phyloP scores from a whole-genome alignment of 2,113 vertebrate genomes.

The Siniperca knerii region DNA sequence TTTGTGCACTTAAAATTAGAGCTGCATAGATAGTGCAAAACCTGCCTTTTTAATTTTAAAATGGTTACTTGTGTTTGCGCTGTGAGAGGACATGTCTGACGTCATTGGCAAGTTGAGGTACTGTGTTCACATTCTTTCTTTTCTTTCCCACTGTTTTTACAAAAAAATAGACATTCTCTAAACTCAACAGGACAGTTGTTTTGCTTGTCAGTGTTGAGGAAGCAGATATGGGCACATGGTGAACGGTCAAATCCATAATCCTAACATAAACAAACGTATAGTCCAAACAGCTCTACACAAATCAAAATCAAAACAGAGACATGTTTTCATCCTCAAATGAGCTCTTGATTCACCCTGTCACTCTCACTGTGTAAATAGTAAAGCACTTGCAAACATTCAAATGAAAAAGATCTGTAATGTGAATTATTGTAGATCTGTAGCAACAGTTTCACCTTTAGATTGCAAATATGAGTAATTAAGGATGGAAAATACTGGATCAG shows the following conservation, averaged over 20 bases:
- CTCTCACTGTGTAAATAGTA: not conserved
- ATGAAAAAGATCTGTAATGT: not conserved
- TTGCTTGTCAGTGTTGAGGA: conserved; percentile 17
- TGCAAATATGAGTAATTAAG: not conserved
- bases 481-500: not conserved
- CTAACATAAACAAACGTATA: conserved; percentile 18
- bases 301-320: conserved; percentile 9
- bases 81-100: conserved; percentile 15
- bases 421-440: not conserved
- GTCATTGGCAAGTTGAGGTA: not conserved
- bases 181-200: conserved; percentile 4
- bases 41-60: conserved; percentile 40
- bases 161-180: not conserved
- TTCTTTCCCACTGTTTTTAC: not conserved
- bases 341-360: not conserved
- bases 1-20: conserved; percentile 4
- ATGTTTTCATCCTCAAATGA: not conserved
- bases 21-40: conserved; percentile 8
- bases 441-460: not conserved
- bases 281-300: conserved; percentile 10
- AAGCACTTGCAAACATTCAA: not conserved
- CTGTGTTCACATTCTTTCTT: conserved; percentile 13
- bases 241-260: conserved; percentile 1
- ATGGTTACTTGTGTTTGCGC: conserved; percentile 24
- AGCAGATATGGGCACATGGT: conserved; percentile 11